phyloP scores from a whole-genome alignment of 2,888 invertebrate species.

The Sthenelais limicola region DNA sequence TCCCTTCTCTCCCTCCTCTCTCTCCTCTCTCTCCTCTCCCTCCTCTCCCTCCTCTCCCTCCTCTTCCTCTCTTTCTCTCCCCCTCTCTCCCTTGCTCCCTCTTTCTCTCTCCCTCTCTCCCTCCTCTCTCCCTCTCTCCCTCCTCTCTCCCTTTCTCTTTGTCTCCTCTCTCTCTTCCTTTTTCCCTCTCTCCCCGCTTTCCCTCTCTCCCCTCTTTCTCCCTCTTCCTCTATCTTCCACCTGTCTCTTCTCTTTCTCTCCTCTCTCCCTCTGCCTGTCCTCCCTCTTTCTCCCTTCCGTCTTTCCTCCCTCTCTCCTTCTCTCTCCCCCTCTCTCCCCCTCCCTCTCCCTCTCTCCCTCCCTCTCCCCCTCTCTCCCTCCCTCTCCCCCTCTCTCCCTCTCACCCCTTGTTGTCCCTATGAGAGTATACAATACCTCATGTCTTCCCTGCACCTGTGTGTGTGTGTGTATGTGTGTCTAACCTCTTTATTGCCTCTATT shows the following conservation, averaged over 20 bases:
- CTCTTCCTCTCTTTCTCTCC: not conserved
- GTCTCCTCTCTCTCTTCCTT: too few relatives aligned
- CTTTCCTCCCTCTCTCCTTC: not conserved
- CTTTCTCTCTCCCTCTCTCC: not conserved
- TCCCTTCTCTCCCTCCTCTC: not conserved
- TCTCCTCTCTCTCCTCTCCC: not conserved
- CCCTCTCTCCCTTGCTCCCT: not conserved
- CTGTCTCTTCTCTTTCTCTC: not conserved
- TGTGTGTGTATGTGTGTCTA: too few relatives aligned
- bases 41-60: not conserved
- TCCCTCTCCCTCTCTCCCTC: not conserved
- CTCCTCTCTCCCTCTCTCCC: not conserved
- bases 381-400: not conserved
- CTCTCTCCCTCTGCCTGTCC: not conserved
- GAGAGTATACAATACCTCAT: too few relatives aligned
- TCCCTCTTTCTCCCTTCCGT: not conserved
- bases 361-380: not conserved
- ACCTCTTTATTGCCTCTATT: too few relatives aligned
- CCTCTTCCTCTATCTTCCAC: not conserved
- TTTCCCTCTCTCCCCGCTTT: not conserved
- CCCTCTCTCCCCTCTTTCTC: not conserved
- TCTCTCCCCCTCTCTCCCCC: not conserved
- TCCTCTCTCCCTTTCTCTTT: not conserved
- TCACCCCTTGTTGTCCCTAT: not conserved
- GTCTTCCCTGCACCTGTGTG: too few relatives aligned